Evolutionary conservation across 1,140 invertebrate genomes (phyloP).

Genomic region (Temnothorax curvispinosus): DNA sequence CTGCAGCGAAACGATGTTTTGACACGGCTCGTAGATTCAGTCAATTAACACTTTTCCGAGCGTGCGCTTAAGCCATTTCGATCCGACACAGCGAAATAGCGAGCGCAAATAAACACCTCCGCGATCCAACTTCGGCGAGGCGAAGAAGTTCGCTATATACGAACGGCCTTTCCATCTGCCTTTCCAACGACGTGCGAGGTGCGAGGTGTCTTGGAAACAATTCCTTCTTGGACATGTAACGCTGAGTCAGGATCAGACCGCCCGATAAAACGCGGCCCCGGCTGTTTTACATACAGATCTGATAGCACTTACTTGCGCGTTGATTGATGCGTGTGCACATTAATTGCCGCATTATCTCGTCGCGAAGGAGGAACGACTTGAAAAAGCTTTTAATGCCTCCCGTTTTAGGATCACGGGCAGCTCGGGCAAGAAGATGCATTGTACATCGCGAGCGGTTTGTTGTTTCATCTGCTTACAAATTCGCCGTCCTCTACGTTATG

Average conservation of each 20-base stretch:
- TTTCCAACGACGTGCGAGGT: not conserved
- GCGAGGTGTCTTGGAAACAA: not conserved
- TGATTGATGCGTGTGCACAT: constrained; percentile 53
- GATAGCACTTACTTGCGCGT: constrained; percentile 34
- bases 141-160: not conserved
- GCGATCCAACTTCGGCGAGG: not conserved
- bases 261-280: constrained; percentile 27
- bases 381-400: constrained; percentile 44
- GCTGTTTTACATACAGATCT: constrained; percentile 52
- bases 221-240: constrained; percentile 19
- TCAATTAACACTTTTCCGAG: constrained; percentile 50
- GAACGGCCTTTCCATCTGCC: not conserved
- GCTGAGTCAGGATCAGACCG: constrained; percentile 32
- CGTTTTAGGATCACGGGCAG: not conserved
- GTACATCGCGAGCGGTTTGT: not conserved
- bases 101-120: constrained; percentile 14
- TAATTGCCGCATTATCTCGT: constrained; percentile 54
- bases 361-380: not conserved
- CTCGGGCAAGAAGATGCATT: not conserved
- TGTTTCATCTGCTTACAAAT: not conserved
- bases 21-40: constrained; percentile 33
- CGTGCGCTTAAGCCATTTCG: constrained; percentile 3
- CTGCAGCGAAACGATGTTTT: constrained; percentile 38
- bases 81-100: constrained; percentile 6
- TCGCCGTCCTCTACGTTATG: not conserved